A percentile compares a stretch with the other conserved stretches of the same genome.
These are phyloP conservation scores for Dicranocentrus wangi DNA, from an alignment of 2,888 invertebrate species.

Conservation along the genomic window DNA sequence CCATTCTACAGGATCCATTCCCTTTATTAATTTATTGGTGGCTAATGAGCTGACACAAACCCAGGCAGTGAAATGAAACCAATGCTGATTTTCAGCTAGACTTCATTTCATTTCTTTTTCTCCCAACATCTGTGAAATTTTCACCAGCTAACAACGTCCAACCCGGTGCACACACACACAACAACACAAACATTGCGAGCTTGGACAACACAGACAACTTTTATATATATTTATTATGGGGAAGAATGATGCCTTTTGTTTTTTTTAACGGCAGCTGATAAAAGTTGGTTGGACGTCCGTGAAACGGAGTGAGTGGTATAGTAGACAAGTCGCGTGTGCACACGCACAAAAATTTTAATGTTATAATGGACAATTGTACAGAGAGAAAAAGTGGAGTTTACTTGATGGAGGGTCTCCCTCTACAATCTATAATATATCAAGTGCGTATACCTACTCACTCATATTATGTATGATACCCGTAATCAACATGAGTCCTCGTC, in stretches of 20 bases:
- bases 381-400: not conserved
- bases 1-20: not conserved
- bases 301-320: slow-evolving; percentile 35
- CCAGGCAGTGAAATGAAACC: slow-evolving; percentile 20
- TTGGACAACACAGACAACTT: not conserved
- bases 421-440: no score
- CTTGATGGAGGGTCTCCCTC: no score
- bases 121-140: slow-evolving; percentile 59
- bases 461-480: no score
- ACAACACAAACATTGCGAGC: no score
- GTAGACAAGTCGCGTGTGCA: slow-evolving; percentile 34
- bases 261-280: slow-evolving; percentile 51
- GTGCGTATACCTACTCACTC: no score
- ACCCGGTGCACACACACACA: no score
- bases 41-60: slow-evolving; percentile 54
- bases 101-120: slow-evolving; percentile 47
- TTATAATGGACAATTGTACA: slow-evolving; percentile 1
- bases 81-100: slow-evolving; percentile 57
- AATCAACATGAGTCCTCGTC: no score
- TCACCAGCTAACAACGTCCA: slow-evolving; percentile 20
- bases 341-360: slow-evolving; percentile 13
- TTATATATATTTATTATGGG: not conserved
- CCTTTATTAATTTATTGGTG: slow-evolving; percentile 59
- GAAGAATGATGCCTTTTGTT: not conserved
- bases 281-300: slow-evolving; percentile 61